Conservation (phyloP, 2,113 vertebrate species). For the Oophaga pumilio region DNA sequence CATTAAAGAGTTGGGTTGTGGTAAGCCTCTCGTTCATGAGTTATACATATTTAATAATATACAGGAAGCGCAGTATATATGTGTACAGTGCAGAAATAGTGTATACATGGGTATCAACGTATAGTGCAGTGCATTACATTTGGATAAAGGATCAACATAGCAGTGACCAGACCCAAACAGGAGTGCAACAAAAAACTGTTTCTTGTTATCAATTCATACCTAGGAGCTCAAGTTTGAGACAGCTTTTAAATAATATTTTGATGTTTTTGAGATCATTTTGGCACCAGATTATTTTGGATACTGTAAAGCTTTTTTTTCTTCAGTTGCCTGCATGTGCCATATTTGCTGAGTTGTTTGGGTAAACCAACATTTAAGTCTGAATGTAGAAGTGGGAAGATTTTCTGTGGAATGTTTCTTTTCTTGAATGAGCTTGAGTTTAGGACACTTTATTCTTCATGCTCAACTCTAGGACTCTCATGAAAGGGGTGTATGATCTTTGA, state of each 20-base stretch:
- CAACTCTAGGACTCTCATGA: constrained; percentile 86
- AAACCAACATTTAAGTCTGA: neutral
- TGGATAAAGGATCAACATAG: neutral
- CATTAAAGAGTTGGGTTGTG: neutral
- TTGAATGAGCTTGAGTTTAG: constrained; percentile 4
- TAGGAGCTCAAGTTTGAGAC: neutral
- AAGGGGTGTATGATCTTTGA: constrained; percentile 77
- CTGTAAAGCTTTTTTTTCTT: neutral
- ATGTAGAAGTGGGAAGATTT: neutral
- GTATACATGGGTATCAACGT: neutral
- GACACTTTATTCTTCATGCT: constrained; percentile 67
- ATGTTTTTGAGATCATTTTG: neutral
- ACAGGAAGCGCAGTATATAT: neutral
- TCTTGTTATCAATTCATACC: neutral
- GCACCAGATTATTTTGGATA: neutral
- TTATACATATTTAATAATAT: neutral
- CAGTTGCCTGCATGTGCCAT: neutral
- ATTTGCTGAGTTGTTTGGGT: neutral
- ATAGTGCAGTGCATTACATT: neutral
- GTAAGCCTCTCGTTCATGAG: neutral
- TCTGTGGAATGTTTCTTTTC: constrained; percentile 7
- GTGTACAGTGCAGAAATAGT: constrained; percentile 6
- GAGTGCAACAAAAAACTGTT: neutral
- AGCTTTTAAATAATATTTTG: neutral
- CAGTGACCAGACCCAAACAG: neutral